Conservation (phyloP, 2,797 vertebrate genomes). For the Aeoliscus strigatus region DNA sequence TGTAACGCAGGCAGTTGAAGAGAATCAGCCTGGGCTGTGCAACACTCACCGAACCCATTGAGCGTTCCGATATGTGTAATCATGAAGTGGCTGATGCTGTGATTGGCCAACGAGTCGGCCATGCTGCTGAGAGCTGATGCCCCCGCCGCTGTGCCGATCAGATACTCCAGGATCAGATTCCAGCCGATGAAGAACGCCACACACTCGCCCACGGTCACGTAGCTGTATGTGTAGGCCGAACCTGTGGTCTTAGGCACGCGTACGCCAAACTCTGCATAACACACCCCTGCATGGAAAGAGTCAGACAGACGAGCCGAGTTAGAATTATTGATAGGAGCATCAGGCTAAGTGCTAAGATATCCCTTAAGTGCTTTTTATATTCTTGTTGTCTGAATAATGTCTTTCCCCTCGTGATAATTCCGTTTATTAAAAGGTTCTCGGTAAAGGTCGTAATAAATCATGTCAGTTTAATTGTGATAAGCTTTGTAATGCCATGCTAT, state of each 20-base stretch:
- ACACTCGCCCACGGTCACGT: slow-evolving; percentile 93
- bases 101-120: slow-evolving; percentile 94
- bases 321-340: too few relatives aligned
- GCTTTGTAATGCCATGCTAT: slow-evolving; percentile 6
- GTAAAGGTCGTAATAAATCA: slow-evolving; percentile 25
- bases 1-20: too few relatives aligned
- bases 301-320: too few relatives aligned
- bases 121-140: slow-evolving; percentile 95
- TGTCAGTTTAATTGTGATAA: slow-evolving; percentile 12
- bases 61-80: slow-evolving; percentile 85
- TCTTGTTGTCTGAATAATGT: slow-evolving; percentile 10
- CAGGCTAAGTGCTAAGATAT: slow-evolving; percentile 10
- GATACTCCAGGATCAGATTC: slow-evolving; percentile 96
- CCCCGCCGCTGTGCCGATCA: slow-evolving; percentile 92
- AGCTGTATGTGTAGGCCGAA: slow-evolving; percentile 97
- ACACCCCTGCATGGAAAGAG: slow-evolving; percentile 89
- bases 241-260: slow-evolving; percentile 94
- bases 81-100: slow-evolving; percentile 92
- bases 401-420: slow-evolving; percentile 38
- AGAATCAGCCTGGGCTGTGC: too few relatives aligned
- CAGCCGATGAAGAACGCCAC: slow-evolving; percentile 97
- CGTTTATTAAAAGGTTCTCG: slow-evolving; percentile 34
- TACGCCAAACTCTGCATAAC: slow-evolving; percentile 95
- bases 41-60: slow-evolving; percentile 84
- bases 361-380: slow-evolving; percentile 21